A percentile compares a stretch with the other conserved stretches of the same genome.
These are phyloP conservation scores for Procambarus virginalis DNA, from an alignment of 1,140 invertebrate species.

Conservation along the genomic window DNA sequence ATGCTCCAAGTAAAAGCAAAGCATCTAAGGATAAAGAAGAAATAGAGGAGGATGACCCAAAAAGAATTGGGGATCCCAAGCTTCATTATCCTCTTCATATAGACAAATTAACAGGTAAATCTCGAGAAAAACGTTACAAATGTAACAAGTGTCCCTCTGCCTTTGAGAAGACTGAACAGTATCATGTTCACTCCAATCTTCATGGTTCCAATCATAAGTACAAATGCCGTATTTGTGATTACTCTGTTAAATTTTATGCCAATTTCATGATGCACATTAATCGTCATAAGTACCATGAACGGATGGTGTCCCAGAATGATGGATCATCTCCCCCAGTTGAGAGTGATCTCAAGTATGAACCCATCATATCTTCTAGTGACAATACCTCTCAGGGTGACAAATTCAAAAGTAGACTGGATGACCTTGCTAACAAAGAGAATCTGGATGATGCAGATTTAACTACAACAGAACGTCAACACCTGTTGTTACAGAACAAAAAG, in stretches of 20 bases:
- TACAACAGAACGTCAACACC: constrained; percentile 72
- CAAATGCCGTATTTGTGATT: constrained; percentile 89
- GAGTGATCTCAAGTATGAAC: constrained; percentile 59
- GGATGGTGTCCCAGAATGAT: constrained; percentile 62
- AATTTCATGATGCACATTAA: constrained; percentile 87
- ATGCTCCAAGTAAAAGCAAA: constrained; percentile 16
- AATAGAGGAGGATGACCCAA: constrained; percentile 55
- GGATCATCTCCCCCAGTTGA: constrained; percentile 51
- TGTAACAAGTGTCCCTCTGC: constrained; percentile 91
- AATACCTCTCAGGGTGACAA: constrained; percentile 21
- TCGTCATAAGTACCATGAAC: constrained; percentile 79
- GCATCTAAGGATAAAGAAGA: constrained; percentile 40
- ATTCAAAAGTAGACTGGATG: constrained; percentile 24
- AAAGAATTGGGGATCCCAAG: constrained; percentile 80
- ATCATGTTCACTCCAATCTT: constrained; percentile 86
- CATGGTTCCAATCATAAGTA: constrained; percentile 90
- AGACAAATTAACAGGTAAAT: constrained; percentile 80
- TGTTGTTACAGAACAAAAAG: constrained; percentile 73
- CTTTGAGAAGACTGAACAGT: constrained; percentile 90
- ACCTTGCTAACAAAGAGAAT: constrained; percentile 73
- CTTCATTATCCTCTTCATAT: constrained; percentile 85
- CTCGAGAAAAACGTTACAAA: constrained; percentile 86
- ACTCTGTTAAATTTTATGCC: constrained; percentile 89
- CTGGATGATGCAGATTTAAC: constrained; percentile 72
- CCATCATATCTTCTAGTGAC: constrained; percentile 43